Conservation (phyloP, 2,797 vertebrate genomes). For the Alca torda region DNA sequence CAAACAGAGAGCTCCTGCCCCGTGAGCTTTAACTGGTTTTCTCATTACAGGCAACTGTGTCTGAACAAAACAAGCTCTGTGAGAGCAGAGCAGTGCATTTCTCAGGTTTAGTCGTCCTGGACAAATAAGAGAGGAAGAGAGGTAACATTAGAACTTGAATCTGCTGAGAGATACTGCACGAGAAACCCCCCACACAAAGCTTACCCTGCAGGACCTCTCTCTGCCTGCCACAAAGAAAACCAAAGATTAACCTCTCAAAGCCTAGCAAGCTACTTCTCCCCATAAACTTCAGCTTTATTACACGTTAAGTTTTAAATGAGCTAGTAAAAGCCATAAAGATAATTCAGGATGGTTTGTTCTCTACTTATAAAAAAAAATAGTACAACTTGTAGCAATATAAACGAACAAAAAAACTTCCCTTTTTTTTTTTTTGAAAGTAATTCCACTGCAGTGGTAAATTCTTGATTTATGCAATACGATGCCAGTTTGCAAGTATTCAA, state of each 20-base stretch:
- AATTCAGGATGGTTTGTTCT: background rate
- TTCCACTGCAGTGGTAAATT: background rate
- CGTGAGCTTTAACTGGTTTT: background rate
- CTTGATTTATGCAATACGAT: background rate
- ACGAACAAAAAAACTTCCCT: rapidly evolving
- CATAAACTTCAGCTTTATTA: background rate
- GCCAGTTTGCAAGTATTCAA: background rate
- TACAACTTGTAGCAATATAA: background rate
- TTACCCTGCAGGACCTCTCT: background rate
- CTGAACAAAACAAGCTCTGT: background rate
- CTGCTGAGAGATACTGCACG: background rate
- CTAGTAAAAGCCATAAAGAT: background rate
- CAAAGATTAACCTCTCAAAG: background rate
- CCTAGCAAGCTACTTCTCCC: background rate
- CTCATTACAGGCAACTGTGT: background rate
- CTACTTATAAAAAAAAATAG: background rate
- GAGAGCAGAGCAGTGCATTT: background rate
- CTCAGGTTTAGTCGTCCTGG: background rate
- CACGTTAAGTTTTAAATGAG: background rate
- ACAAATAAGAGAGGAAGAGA: background rate
- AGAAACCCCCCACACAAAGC: background rate
- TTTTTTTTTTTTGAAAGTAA: background rate
- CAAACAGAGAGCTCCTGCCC: background rate
- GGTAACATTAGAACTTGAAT: background rate
- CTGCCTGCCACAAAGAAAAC: background rate